These are phyloP conservation scores for Cepaea hortensis DNA, from an alignment of 2,888 invertebrate species.

Conservation along the genomic window DNA sequence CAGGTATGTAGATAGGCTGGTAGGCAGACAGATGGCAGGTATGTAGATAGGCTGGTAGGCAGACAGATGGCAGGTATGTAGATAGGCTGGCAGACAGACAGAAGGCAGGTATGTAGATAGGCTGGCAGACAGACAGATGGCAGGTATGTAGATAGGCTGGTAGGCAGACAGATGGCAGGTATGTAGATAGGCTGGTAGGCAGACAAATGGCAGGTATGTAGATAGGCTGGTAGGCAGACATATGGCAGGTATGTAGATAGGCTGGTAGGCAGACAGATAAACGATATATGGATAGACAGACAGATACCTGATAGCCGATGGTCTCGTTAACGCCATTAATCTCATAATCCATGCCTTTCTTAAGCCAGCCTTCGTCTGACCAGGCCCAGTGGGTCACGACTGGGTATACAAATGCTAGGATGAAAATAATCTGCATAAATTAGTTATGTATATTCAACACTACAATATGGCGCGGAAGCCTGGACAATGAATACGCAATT, in stretches of 20 bases:
- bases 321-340: background rate
- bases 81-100: constrained; percentile 15
- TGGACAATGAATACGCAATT: too few relatives aligned
- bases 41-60: constrained; percentile 9
- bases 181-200: constrained; percentile 1
- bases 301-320: constrained; percentile 22
- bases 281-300: background rate
- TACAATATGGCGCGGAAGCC: too few relatives aligned
- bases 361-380: constrained; percentile 39
- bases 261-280: too few relatives aligned
- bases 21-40: constrained; percentile 9
- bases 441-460: too few relatives aligned
- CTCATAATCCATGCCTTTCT: background rate
- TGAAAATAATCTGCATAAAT: background rate
- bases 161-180: constrained; percentile 20
- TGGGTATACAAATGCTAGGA: constrained; percentile 35
- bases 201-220: background rate
- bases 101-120: constrained; percentile 6
- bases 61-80: background rate
- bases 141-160: background rate
- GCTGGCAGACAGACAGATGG: background rate
- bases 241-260: background rate
- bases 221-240: background rate
- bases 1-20: background rate
- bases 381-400: constrained; percentile 46